Conservation (phyloP, 1,140 invertebrate species). For the Cyclargus thomasi region DNA sequence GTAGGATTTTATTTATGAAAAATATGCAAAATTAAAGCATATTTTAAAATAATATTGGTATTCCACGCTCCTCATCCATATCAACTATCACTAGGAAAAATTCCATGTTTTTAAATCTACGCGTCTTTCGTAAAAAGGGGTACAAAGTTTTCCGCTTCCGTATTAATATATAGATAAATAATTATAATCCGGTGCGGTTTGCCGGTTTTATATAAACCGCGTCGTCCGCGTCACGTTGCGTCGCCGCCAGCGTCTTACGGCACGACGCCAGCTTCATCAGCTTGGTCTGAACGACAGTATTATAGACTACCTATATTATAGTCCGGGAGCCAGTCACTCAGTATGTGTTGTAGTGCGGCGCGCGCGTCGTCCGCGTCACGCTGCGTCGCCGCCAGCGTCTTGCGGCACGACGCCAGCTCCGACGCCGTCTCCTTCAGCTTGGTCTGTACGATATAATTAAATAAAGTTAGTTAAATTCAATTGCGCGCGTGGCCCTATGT, state of each 20-base stretch:
- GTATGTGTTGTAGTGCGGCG: constrained; percentile 49
- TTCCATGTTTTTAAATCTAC: too few species aligned
- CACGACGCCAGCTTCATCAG: constrained; percentile 62
- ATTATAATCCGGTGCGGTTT: constrained; percentile 44
- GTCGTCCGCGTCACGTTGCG: constrained; percentile 53
- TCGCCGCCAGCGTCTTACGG: constrained; percentile 47
- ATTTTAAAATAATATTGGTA: too few species aligned
- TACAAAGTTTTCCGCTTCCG: too few species aligned
- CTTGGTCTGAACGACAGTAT: constrained; percentile 55
- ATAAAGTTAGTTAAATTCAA: too few species aligned
- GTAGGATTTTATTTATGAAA: too few species aligned
- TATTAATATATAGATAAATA: too few species aligned
- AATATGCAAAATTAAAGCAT: too few species aligned
- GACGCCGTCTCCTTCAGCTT: constrained; percentile 66
- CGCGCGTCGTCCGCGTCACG: constrained; percentile 56
- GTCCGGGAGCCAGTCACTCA: constrained; percentile 50
- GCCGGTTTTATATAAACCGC: too few species aligned
- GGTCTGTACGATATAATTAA: constrained; percentile 44
- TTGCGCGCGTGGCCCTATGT: too few species aligned
- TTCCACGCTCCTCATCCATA: too few species aligned
- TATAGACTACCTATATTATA: constrained; percentile 38
- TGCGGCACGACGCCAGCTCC: constrained; percentile 57
- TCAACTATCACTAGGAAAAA: too few species aligned
- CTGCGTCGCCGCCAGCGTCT: constrained; percentile 45
- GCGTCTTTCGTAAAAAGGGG: too few species aligned